Conservation (phyloP, 2,888 invertebrate species). For the Eumerus sabulonum region DNA sequence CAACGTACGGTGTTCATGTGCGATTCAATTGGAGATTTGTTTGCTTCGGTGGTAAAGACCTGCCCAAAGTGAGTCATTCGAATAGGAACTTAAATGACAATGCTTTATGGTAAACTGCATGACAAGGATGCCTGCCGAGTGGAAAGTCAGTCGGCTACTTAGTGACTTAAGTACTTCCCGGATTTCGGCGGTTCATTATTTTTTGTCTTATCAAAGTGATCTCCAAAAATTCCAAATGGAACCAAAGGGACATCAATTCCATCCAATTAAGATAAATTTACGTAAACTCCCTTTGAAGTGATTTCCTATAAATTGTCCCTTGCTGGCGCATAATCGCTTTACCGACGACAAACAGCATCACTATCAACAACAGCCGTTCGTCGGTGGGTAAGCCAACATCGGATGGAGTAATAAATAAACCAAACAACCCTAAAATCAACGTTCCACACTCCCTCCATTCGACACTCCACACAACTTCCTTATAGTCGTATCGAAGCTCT, state of each 20-base stretch:
- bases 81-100: too few relatives aligned
- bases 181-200: too few relatives aligned
- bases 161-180: too few relatives aligned
- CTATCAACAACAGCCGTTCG: slow-evolving; percentile 7
- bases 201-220: too few relatives aligned
- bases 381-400: slow-evolving; percentile 49
- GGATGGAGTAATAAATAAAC: slow-evolving; percentile 63
- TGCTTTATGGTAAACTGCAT: too few relatives aligned
- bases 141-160: too few relatives aligned
- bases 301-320: slow-evolving; percentile 28
- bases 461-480: too few relatives aligned
- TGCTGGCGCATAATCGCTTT: slow-evolving; percentile 63
- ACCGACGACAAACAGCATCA: slow-evolving; percentile 55
- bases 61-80: slow-evolving; percentile 51
- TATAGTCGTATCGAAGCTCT: slow-evolving; percentile 13
- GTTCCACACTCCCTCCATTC: slow-evolving; percentile 32
- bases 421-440: slow-evolving; percentile 67
- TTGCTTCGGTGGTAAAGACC: too few relatives aligned
- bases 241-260: slow-evolving; percentile 50
- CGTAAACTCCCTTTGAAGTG: slow-evolving; percentile 64
- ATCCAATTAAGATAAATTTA: slow-evolving; percentile 63
- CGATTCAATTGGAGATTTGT: slow-evolving; percentile 47
- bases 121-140: too few relatives aligned
- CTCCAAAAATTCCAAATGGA: slow-evolving; percentile 12
- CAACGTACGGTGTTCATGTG: slow-evolving; percentile 49